Percentiles rank a stretch among this genome's conserved stretches.
Conservation (phyloP, 2,888 invertebrate species). For the Empis stercorea region DNA sequence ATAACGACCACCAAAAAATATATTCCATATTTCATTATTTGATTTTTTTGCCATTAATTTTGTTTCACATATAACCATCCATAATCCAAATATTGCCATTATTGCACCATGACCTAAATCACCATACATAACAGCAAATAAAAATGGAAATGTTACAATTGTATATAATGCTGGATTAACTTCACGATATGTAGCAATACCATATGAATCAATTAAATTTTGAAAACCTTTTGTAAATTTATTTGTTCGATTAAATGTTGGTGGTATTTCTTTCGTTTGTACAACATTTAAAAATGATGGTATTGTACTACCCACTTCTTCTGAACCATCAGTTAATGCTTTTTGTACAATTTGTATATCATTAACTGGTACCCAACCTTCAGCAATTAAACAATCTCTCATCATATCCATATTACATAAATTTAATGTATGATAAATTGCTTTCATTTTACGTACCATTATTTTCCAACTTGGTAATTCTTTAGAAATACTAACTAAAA, state of each 20-base stretch:
- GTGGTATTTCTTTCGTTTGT: conserved; percentile 67
- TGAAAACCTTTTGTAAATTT: conserved; percentile 90
- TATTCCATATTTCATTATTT: conserved; percentile 86
- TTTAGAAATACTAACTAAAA: conserved; percentile 71
- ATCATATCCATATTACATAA: conserved; percentile 87
- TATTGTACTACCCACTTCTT: conserved; percentile 75
- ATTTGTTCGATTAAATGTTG: conserved; percentile 87
- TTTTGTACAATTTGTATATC: conserved; percentile 65
- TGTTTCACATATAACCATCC: conserved; percentile 74
- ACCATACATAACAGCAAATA: conserved; percentile 95
- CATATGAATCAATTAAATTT: conserved; percentile 84
- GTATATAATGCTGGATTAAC: conserved; percentile 83
- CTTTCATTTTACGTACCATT: conserved; percentile 80
- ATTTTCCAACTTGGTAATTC: conserved; percentile 75
- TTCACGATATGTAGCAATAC: conserved; percentile 87
- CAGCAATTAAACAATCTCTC: conserved; percentile 81
- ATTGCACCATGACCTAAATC: conserved; percentile 84
- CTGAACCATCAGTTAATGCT: conserved; percentile 74
- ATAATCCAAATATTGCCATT: conserved; percentile 67
- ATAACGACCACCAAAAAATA: conserved; percentile 96
- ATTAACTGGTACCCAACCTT: conserved; percentile 74
- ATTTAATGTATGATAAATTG: conserved; percentile 88
- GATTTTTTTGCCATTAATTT: conserved; percentile 53
- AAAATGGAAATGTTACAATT: conserved; percentile 87
- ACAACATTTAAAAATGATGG: conserved; percentile 90